These are phyloP conservation scores for Steinernema hermaphroditum DNA, from an alignment of 2,888 invertebrate genomes.

Conservation along the genomic window DNA sequence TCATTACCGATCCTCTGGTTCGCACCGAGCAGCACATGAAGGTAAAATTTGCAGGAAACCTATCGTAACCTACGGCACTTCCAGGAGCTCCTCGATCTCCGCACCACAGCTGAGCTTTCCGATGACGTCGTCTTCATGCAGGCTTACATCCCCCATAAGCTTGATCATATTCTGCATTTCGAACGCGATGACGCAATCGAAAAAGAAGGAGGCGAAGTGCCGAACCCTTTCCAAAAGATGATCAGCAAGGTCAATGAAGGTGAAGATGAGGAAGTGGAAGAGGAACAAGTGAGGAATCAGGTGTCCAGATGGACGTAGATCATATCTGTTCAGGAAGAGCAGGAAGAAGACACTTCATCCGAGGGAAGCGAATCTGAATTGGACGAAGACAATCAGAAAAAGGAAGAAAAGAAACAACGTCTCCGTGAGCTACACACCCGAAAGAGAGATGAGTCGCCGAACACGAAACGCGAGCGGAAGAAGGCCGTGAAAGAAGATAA, in stretches of 20 bases:
- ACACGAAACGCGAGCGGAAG: slow-evolving; percentile 75
- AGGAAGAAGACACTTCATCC: slow-evolving; percentile 12
- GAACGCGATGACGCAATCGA: slow-evolving; percentile 79
- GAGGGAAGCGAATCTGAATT: slow-evolving; percentile 17
- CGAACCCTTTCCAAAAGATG: slow-evolving; percentile 81
- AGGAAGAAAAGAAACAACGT: slow-evolving; percentile 40
- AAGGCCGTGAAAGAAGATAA: slow-evolving; percentile 84
- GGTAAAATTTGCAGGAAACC: not conserved
- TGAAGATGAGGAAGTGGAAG: slow-evolving; percentile 16
- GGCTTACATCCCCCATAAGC: slow-evolving; percentile 86
- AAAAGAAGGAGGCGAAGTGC: slow-evolving; percentile 72
- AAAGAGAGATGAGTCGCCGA: slow-evolving; percentile 69
- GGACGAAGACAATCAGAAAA: slow-evolving; percentile 23
- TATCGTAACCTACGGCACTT: not conserved
- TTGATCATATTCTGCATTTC: slow-evolving; percentile 78
- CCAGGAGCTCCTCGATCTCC: slow-evolving; percentile 32
- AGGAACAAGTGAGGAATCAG: slow-evolving; percentile 34
- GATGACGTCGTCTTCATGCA: slow-evolving; percentile 77
- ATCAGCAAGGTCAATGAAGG: slow-evolving; percentile 71
- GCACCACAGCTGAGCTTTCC: slow-evolving; percentile 35
- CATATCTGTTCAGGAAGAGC: slow-evolving; percentile 28
- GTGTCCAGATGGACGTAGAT: not conserved
- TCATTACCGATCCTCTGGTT: slow-evolving; percentile 84
- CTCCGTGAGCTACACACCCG: slow-evolving; percentile 42
- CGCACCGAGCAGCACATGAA: slow-evolving; percentile 67